phyloP scores from a whole-genome alignment of 2,888 invertebrate genomes.

The Tachina lurida region DNA sequence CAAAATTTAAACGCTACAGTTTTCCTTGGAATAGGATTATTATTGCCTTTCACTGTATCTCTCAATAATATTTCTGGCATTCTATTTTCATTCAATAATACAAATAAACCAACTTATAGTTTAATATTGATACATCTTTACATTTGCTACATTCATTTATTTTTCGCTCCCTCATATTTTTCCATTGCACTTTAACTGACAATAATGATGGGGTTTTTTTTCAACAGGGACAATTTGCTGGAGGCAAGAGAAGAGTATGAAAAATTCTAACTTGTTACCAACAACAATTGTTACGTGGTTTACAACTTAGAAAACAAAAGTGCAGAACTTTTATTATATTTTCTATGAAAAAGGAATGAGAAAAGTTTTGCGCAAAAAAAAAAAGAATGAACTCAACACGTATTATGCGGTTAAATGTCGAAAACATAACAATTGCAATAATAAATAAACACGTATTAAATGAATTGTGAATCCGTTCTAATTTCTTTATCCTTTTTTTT shows the following conservation, averaged over 20 bases:
- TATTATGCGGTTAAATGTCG: constrained; percentile 41
- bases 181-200: neutral
- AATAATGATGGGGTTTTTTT: constrained; percentile 43
- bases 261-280: constrained; percentile 16
- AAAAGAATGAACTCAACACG: constrained; percentile 41
- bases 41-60: too few relatives aligned
- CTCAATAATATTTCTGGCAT: too few relatives aligned
- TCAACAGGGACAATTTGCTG: constrained; percentile 21
- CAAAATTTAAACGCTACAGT: too few relatives aligned
- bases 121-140: neutral
- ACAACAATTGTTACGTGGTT: constrained; percentile 33
- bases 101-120: neutral
- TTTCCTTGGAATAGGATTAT: too few relatives aligned
- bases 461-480: constrained; percentile 13
- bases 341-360: neutral
- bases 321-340: constrained; percentile 10
- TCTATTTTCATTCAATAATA: neutral
- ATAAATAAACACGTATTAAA: constrained; percentile 36
- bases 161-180: neutral
- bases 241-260: neutral
- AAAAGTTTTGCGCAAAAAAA: constrained; percentile 8
- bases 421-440: constrained; percentile 41
- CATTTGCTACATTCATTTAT: constrained; percentile 11
- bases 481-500: neutral
- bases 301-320: constrained; percentile 7